Evolutionary conservation across 2,113 vertebrate genomes (phyloP).

Genomic region (Elachura formosa): DNA sequence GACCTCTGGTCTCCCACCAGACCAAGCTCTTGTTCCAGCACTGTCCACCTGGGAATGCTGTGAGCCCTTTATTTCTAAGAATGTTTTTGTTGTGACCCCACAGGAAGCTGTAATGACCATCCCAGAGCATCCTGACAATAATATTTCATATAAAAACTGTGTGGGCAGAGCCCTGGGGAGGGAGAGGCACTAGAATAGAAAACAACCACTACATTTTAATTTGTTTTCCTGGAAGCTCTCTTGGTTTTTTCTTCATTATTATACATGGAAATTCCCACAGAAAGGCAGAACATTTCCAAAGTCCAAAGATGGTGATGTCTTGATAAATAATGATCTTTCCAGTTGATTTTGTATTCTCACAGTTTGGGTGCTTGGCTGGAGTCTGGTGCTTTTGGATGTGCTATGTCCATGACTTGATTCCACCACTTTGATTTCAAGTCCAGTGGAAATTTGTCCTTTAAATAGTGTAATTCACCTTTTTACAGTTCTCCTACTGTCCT

Average conservation of each 20-base stretch:
- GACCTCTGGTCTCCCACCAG: background rate
- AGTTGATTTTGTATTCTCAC: background rate
- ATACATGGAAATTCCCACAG: background rate
- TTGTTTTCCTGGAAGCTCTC: background rate
- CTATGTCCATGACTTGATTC: background rate
- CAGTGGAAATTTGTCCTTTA: background rate
- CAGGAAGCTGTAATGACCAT: background rate
- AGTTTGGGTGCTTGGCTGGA: background rate
- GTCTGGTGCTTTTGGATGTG: background rate
- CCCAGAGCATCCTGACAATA: background rate
- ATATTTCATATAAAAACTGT: background rate
- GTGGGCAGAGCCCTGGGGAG: background rate
- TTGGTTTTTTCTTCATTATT: background rate
- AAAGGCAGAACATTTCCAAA: background rate
- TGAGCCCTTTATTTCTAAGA: background rate
- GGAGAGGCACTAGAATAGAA: background rate
- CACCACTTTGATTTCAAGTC: background rate
- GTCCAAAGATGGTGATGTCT: background rate
- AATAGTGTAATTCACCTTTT: background rate
- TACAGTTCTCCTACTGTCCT: background rate
- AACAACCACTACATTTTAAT: background rate
- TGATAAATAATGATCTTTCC: background rate
- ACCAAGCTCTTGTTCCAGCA: accelerated
- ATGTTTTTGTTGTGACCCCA: background rate
- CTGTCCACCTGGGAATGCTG: background rate